phyloP scores from a whole-genome alignment of 1,140 invertebrate species.

The Aphaenogaster floridana region DNA sequence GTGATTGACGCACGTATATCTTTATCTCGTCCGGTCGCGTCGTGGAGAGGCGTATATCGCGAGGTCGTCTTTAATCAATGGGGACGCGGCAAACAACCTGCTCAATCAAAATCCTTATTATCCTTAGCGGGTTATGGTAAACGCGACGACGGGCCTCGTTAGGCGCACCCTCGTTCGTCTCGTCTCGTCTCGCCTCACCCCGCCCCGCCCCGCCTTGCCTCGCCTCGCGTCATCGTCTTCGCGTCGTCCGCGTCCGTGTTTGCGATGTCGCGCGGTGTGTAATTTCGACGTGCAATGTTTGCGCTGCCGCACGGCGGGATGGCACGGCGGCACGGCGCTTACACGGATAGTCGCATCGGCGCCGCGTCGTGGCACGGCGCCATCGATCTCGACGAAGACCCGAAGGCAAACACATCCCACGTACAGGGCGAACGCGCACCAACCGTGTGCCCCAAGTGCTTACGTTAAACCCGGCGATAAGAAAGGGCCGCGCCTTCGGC shows the following conservation, averaged over 20 bases:
- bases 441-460: background rate
- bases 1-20: background rate
- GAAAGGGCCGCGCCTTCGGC: constrained; percentile 53
- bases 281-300: constrained; percentile 60
- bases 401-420: constrained; percentile 44
- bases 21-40: background rate
- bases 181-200: background rate
- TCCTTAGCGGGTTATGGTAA: constrained; percentile 46
- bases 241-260: constrained; percentile 36
- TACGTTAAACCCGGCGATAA: constrained; percentile 53
- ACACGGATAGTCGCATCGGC: constrained; percentile 49
- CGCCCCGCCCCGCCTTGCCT: background rate
- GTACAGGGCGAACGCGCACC: background rate
- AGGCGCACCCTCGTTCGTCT: constrained; percentile 48
- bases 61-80: constrained; percentile 51
- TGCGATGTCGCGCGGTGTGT: constrained; percentile 52
- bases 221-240: constrained; percentile 19
- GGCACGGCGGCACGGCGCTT: constrained; percentile 29
- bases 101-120: constrained; percentile 63
- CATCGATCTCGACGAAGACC: constrained; percentile 54
- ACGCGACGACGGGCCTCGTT: constrained; percentile 50
- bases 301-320: constrained; percentile 22
- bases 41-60: background rate
- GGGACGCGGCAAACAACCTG: constrained; percentile 45
- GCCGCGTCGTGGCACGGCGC: constrained; percentile 42